Evolutionary conservation across 2,113 vertebrate genomes (phyloP), one percentile per base, ranked within the genome.

Genomic region (Terrapene triunguis): DNA sequence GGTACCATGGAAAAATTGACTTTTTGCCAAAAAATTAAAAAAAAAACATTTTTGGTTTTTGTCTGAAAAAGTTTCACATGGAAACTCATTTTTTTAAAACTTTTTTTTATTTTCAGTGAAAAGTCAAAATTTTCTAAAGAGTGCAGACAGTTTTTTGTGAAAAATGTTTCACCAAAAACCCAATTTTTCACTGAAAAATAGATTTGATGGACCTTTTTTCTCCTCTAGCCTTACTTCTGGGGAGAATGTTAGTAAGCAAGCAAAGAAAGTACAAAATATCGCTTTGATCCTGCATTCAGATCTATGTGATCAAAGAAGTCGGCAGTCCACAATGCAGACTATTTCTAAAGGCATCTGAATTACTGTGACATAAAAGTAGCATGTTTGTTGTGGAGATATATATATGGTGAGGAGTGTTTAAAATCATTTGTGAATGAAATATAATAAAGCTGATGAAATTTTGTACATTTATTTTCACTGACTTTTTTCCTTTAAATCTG

Each of bases 341-440:
- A 86, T 88, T 94, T 88, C 89, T 95, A 95, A 93, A 95, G 93
- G 85, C 47, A 97, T 96, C 93, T 76, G 92, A 96, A 97, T 93
- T 74, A 92, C 47, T 88, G 14, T 47, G 57, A 85, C 22, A 78
- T 47, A 44, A 44, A 54, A 81, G 95, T 96, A 96, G 94, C 97
- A 97, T 85, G 74, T 80, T 97, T 97, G 84, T 96, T 93, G 81
- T 44, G 65, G 80, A 90, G 79, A 83, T 38, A 84, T 84, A 93
- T 47, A 95, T 89, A 48, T 10, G 17, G 94, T 54, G 59, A 54
- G 92, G 85, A 79, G 47, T 14, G 92, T 96, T 96, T 95, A 84
- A 95, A 94, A 92, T 88, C 92, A 87, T 94, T 95, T 93, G 42
- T 79, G 50, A 85, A 87, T 42, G 74, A 94, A 96, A 91, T 78